These are phyloP conservation scores for Lepidochrysops patricia DNA, from an alignment of 2,888 invertebrate genomes.

Conservation along the genomic window DNA sequence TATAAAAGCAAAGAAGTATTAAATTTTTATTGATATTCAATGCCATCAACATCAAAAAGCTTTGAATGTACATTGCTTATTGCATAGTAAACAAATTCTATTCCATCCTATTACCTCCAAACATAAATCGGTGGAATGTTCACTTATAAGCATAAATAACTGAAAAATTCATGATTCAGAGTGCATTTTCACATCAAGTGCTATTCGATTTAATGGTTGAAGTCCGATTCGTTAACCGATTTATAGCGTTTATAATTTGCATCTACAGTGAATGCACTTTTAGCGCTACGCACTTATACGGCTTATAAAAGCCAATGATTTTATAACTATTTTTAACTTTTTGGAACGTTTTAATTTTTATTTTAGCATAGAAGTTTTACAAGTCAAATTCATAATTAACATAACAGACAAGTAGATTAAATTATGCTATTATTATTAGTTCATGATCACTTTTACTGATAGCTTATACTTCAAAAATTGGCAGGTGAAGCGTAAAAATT, in stretches of 20 bases:
- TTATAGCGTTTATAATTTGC: constrained; percentile 9
- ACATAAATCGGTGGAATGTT: constrained; percentile 8
- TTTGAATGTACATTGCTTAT: background rate
- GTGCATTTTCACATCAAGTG: constrained; percentile 11
- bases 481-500: background rate
- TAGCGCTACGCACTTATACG: background rate
- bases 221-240: constrained; percentile 7
- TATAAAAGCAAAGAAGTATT: background rate
- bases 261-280: constrained; percentile 7
- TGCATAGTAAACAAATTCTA: background rate
- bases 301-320: constrained; percentile 5
- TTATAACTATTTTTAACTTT: background rate
- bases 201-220: constrained; percentile 12
- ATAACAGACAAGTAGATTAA: too few species aligned
- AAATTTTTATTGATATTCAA: background rate
- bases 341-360: background rate
- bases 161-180: constrained; percentile 10
- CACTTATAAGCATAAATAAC: constrained; percentile 6
- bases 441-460: too few species aligned
- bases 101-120: background rate
- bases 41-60: background rate
- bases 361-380: background rate
- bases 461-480: too few species aligned
- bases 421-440: too few species aligned
- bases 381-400: too few species aligned